Conservation (phyloP, 2,888 invertebrate species). For the Leucophora obtusa region DNA sequence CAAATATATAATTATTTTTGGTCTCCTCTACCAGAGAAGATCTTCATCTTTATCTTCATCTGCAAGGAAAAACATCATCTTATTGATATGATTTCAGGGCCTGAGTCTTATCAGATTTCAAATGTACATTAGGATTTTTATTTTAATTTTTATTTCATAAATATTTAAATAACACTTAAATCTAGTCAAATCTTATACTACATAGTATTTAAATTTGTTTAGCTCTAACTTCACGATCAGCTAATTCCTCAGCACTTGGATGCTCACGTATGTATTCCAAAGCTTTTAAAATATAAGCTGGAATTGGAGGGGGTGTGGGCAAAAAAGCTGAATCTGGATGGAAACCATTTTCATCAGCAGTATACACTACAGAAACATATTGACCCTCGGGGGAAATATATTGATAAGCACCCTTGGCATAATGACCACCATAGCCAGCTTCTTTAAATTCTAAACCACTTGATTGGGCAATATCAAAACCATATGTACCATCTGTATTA, state of each 20-base stretch:
- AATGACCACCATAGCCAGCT: slow-evolving; percentile 80
- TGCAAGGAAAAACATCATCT: too few species aligned
- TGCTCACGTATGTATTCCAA: slow-evolving; percentile 70
- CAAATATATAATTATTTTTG: too few species aligned
- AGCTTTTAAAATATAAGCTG: slow-evolving; percentile 69
- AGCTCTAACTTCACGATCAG: slow-evolving; percentile 69
- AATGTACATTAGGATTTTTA: too few species aligned
- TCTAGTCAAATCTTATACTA: slow-evolving; percentile 7
- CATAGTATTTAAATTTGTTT: slow-evolving; percentile 64
- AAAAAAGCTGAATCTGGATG: slow-evolving; percentile 72
- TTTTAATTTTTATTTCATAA: slow-evolving; percentile 3
- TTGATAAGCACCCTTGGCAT: slow-evolving; percentile 72
- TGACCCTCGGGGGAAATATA: slow-evolving; percentile 74
- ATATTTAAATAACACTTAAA: slow-evolving; percentile 1
- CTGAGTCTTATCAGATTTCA: too few species aligned
- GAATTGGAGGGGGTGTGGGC: slow-evolving; percentile 75
- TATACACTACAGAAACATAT: slow-evolving; percentile 68
- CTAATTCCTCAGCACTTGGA: slow-evolving; percentile 73
- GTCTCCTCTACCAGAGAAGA: too few species aligned
- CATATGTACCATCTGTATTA: slow-evolving; percentile 77
- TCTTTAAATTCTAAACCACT: slow-evolving; percentile 81
- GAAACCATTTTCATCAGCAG: slow-evolving; percentile 74
- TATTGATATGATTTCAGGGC: too few species aligned
- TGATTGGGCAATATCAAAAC: slow-evolving; percentile 78
- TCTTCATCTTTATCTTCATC: too few species aligned